phyloP scores from a whole-genome alignment of 2,113 vertebrate species.

The Channa argus region DNA sequence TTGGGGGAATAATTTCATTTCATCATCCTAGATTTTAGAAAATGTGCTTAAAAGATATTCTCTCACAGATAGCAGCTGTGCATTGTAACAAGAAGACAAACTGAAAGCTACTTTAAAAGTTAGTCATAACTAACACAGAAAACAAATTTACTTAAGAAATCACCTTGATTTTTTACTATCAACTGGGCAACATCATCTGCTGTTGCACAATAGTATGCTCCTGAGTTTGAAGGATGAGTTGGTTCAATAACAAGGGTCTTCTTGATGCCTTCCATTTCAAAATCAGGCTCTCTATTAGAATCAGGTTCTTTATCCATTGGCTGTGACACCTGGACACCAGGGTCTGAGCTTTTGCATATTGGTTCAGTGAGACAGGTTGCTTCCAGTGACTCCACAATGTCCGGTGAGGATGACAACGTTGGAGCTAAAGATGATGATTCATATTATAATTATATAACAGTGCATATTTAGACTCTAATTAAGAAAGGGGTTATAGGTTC shows the following conservation, averaged over 20 bases:
- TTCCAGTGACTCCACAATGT: constrained; percentile 73
- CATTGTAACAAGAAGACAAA: constrained; percentile 37
- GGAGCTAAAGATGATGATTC: constrained; percentile 81
- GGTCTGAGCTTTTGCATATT: constrained; percentile 81
- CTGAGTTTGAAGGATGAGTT: constrained; percentile 85
- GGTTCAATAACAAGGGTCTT: constrained; percentile 86
- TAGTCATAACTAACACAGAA: constrained; percentile 57
- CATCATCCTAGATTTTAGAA: constrained; percentile 27
- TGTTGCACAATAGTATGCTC: constrained; percentile 90
- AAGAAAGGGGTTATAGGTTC: constrained; percentile 49
- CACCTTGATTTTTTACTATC: constrained; percentile 89
- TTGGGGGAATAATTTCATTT: constrained; percentile 60
- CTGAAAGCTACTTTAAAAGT: constrained; percentile 55
- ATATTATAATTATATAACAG: constrained; percentile 71
- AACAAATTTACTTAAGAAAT: constrained; percentile 60
- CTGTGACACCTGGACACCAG: constrained; percentile 81
- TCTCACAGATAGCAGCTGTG: constrained; percentile 38
- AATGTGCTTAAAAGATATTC: constrained; percentile 39
- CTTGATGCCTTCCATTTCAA: constrained; percentile 79
- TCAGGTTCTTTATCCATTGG: constrained; percentile 87
- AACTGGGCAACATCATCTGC: constrained; percentile 89
- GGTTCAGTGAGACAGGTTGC: constrained; percentile 58
- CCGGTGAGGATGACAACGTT: constrained; percentile 61
- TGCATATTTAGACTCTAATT: constrained; percentile 52
- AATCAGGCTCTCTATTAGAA: constrained; percentile 75